Conservation (phyloP, 2,888 invertebrate species). For the Andrena fulva region DNA sequence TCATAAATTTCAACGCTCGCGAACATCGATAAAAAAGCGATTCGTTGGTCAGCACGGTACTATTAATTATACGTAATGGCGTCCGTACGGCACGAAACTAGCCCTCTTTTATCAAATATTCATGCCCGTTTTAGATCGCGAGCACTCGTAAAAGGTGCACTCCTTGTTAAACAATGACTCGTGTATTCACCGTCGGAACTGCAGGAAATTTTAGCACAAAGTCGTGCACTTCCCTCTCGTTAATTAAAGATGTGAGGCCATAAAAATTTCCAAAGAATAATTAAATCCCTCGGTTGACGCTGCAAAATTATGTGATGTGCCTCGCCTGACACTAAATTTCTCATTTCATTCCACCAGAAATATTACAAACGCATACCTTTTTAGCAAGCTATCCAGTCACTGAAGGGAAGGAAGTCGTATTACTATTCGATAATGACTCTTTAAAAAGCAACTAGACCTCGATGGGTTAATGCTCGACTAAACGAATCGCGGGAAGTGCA, state of each 20-base stretch:
- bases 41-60: constrained; percentile 47
- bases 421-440: no score
- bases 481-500: constrained; percentile 19
- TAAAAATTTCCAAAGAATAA: neutral
- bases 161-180: constrained; percentile 22
- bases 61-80: constrained; percentile 52
- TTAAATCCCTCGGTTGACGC: no score
- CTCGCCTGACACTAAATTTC: no score
- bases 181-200: neutral
- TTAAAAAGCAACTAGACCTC: neutral
- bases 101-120: constrained; percentile 53
- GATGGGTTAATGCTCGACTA: neutral
- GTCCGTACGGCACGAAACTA: constrained; percentile 11
- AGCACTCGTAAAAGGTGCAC: constrained; percentile 25
- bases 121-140: constrained; percentile 6
- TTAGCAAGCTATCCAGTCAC: no score
- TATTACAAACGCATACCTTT: no score
- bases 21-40: constrained; percentile 34
- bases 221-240: neutral
- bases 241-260: neutral
- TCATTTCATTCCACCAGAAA: no score
- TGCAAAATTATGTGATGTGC: no score
- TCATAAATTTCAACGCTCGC: constrained; percentile 6
- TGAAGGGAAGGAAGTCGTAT: no score
- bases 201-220: neutral